A percentile compares a stretch with the other conserved stretches of the same genome.
These are phyloP conservation scores for Catharus minimus DNA, from an alignment of 2,113 vertebrate genomes.

Conservation along the genomic window DNA sequence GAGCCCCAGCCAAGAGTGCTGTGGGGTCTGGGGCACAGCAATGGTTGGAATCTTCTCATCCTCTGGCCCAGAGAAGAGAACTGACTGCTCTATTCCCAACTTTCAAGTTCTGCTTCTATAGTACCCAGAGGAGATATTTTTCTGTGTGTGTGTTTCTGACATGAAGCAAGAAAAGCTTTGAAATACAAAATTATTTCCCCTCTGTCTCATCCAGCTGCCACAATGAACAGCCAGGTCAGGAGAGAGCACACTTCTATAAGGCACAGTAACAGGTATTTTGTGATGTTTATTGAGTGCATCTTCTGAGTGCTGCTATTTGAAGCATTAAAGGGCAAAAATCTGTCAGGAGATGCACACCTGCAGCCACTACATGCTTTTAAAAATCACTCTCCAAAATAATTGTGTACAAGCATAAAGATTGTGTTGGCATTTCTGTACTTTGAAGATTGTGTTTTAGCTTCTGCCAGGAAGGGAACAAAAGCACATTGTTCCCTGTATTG, in stretches of 20 bases:
- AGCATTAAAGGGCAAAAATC: not conserved
- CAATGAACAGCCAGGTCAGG: not conserved
- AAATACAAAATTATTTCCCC: not conserved
- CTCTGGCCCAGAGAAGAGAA: not conserved
- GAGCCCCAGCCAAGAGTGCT: not conserved
- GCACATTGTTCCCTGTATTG: not conserved
- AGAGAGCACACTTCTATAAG: not conserved
- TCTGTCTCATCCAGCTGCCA: not conserved
- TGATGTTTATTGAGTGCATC: not conserved
- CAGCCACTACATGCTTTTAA: not conserved
- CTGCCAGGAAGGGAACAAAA: not conserved
- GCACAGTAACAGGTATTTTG: not conserved
- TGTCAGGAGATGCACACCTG: not conserved
- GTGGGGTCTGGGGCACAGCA: not conserved
- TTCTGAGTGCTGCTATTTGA: not conserved
- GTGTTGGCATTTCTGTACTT: not conserved
- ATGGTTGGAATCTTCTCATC: not conserved
- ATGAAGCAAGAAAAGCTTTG: not conserved
- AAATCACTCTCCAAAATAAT: not conserved
- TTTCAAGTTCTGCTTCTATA: not conserved
- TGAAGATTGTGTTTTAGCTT: not conserved
- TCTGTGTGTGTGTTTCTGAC: not conserved
- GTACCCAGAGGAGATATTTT: not conserved
- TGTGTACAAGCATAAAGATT: not conserved
- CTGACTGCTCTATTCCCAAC: fast-evolving